Percentiles rank a stretch among this genome's conserved stretches.
These are phyloP conservation scores for Eupithecia insigniata DNA, from an alignment of 2,888 invertebrate species.

Conservation along the genomic window DNA sequence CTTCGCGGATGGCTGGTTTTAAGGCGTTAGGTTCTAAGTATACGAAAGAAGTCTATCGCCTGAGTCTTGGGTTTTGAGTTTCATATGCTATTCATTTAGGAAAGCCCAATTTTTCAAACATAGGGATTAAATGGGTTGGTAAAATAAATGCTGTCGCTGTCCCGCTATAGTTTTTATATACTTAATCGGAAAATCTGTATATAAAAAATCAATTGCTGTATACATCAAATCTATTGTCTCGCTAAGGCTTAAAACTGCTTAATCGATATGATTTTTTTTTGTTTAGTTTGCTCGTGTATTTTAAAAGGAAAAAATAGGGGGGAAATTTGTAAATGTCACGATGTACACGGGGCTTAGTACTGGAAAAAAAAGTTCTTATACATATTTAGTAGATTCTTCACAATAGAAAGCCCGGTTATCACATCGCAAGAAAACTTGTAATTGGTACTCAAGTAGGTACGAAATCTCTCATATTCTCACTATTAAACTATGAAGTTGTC, in stretches of 20 bases:
- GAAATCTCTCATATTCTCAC: slow-evolving; percentile 6
- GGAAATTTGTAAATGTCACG: too few relatives aligned
- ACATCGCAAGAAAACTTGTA: neutral
- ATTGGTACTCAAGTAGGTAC: neutral
- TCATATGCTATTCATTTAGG: neutral
- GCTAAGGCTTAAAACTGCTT: too few relatives aligned
- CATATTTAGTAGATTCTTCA: neutral
- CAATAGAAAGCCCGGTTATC: neutral
- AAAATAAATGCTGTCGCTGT: too few relatives aligned
- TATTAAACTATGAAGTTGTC: slow-evolving; percentile 25
- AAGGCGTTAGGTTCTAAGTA: neutral
- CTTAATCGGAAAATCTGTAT: neutral
- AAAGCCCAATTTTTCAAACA: neutral
- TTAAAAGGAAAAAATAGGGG: too few relatives aligned
- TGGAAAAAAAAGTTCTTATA: too few relatives aligned
- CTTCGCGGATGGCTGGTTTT: neutral
- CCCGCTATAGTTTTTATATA: neutral
- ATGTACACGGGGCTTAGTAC: too few relatives aligned
- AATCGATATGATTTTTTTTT: too few relatives aligned
- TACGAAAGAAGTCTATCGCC: too few relatives aligned
- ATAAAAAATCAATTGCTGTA: too few relatives aligned
- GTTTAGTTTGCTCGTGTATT: too few relatives aligned
- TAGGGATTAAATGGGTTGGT: neutral
- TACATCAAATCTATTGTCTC: too few relatives aligned
- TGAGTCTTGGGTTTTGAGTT: too few relatives aligned